Evolutionary conservation across 2,888 invertebrate genomes (phyloP), one percentile per base, ranked within the genome.

Genomic region (Griposia aprilina): DNA sequence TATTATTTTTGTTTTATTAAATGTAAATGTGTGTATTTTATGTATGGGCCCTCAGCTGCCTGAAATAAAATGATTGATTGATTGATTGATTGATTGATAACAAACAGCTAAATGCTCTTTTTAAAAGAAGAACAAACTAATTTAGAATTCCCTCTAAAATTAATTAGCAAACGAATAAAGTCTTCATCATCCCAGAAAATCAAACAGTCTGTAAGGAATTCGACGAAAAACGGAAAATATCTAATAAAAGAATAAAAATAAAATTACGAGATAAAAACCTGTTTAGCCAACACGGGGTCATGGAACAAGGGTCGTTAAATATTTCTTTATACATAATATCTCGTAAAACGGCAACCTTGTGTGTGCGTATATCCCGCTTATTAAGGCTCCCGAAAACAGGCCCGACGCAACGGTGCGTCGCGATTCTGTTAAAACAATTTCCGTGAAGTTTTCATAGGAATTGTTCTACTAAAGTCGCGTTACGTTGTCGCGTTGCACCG

Each of bases 241-340:
- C n/a, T 60, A 60, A 67, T 70, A 70, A 48, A 48, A 73, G 74
- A 82, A 84, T 85, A 76, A 85, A 84, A 79, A 85, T 74, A 74
- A 83, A 82, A 83, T 83, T 62, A 75, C 73, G 26, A 78, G 77
- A 86, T 85, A 74, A 82, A 82, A 86, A 80, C 75, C 77, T 83
- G 80, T 85, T 83, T 78, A 75, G 83, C 59, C 30, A 71, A 63
- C 83, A 78, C n/a, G 59, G 70, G 65, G 57, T 78, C 82, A 78
- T 82, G 83, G 76, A 77, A 65, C 78, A 66, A 74, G 78, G 77
- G 57, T 87, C 81, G 85, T 85, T 85, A 87, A 79, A 78, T 87
- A 80, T 87, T 83, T 75, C 86, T 84, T 75, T 85, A 79, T 81
- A 2, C 30, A 36, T 36, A 65, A 81, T 83, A 65, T 81, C 76